Percentiles rank a stretch among this genome's conserved stretches.
Evolutionary conservation across 1,140 invertebrate genomes (phyloP).

Genomic region (Hyposmocoma kahamanoa): DNA sequence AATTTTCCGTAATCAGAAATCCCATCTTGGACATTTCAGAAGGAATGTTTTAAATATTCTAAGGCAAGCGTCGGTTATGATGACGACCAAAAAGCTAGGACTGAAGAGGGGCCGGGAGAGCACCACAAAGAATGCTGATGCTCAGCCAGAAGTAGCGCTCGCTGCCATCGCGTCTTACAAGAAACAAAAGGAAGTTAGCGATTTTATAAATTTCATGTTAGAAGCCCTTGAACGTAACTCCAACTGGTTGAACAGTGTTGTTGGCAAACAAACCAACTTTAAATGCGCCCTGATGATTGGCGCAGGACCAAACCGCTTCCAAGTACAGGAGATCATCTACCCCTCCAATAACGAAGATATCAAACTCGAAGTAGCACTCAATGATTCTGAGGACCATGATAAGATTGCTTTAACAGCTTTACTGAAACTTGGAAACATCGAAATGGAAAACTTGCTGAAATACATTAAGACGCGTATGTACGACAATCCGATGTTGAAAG

Average conservation of each 20-base stretch:
- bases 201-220: conserved; percentile 51
- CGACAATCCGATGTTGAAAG: conserved; percentile 38
- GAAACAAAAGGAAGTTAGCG: conserved; percentile 48
- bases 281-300: conserved; percentile 50
- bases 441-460: conserved; percentile 40
- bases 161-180: conserved; percentile 53
- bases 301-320: conserved; percentile 55
- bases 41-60: conserved; percentile 35
- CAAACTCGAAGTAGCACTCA: conserved; percentile 47
- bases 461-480: conserved; percentile 45
- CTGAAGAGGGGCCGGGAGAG: conserved; percentile 27
- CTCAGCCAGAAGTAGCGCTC: conserved; percentile 44
- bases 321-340: conserved; percentile 53
- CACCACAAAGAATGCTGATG: conserved; percentile 17
- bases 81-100: conserved; percentile 35
- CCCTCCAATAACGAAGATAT: conserved; percentile 33
- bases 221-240: conserved; percentile 48
- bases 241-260: conserved; percentile 44
- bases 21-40: conserved; percentile 22
- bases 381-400: conserved; percentile 54
- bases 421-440: conserved; percentile 35
- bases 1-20: conserved; percentile 37
- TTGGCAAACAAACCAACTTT: conserved; percentile 43
- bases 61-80: conserved; percentile 22
- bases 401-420: conserved; percentile 53